Base-by-base conservation (phyloP, 1,140 invertebrate species). In the Achroia grisella region DNA sequence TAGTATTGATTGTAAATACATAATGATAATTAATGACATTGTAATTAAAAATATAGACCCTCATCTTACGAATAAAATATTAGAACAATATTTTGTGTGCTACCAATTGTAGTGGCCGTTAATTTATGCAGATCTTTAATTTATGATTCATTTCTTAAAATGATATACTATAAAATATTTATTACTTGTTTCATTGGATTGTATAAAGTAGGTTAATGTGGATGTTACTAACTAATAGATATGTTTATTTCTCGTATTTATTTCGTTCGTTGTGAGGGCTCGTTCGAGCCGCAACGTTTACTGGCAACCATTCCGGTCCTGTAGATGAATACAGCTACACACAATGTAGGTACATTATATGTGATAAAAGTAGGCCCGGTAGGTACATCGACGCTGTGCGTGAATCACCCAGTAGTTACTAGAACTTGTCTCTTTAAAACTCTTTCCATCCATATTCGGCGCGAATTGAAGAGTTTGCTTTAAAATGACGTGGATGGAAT, bases 141-240 rank as follows among this genome's bases (percentile, higher is more conserved):
- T 36, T 57, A 43, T 54, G 32, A 58, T 57, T 62, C 44, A 48
- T 51, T 53, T 61, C 47, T 45, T 50, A 49, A 37, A 47, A 44
- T 23, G 17, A 2, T 23, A 23, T 3, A 23, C 6, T 3, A 23
- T 23, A 23, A 23, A 23, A 6, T 23, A 23, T 23, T 23, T 23
- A 23, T 30, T 46, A 46, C 30, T 52, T 45, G 23, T 69, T 70
- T 52, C 53, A 60, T 71, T 65, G 66, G 70, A 72, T 73, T 84
- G 80, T 84, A 84, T 78, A 81, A 84, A 84, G 77, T 84, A 84
- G 75, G 66, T 71, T 84, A 76, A 71, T 65, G 62, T 68, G 45
- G 35, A 64, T 62, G 61, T 63, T 65, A 61, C 51, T 48, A 58
- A 46, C 44, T 60, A 52, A 6, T 23, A 23, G 17, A 6, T 23